Evolutionary conservation across 2,797 vertebrate species (phyloP), one percentile per base, ranked within the genome.

Genomic region (Leucoraja ocellata): DNA sequence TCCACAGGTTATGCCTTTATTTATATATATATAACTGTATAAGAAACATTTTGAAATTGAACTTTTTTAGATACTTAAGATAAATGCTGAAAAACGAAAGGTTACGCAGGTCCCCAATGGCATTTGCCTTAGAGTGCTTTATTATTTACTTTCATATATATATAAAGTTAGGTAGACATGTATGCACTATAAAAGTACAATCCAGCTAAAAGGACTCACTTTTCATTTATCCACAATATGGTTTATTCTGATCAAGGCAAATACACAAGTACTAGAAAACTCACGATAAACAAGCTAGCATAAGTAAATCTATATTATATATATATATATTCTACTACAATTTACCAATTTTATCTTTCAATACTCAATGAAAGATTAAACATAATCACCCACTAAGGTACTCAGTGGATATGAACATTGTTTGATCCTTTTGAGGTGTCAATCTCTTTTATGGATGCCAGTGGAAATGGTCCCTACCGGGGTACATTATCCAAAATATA

Each of bases 201-300:
- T 58, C 23, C 25, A n/a, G 25, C 25, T n/a, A 58, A 92, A 39
- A 91, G 18, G 58, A 91, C 16, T 25, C 23, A 68, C 18, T 71
- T 92, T 63, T 74, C 25, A 92, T 92, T 91, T 92, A 92, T 46
- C 13, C 46, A 54, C 71, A 58, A 74, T 91, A 74, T 91, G 21
- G 13, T 76, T 74, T n/a, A 28, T 92, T 74, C 18, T 76, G 74
- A 74, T 76, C 11, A 92, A 74, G 4, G 39, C 68, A 39, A 91
- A 73, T 71, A 76, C 25, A n/a, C 13, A 61, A 23, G 16, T 54
- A 28, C 36, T 18, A 8, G 11, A n/a, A 54, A 54, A 46, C 39
- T 54, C 36, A 73, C 11, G 2, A 46, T 10, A 58, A 5, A 39
- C 39, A 25, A 63, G 10, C 14, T 68, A 36, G n/a, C 2, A 32